Conservation (phyloP, 2,113 vertebrate genomes). For the Siphamia tubifer region DNA sequence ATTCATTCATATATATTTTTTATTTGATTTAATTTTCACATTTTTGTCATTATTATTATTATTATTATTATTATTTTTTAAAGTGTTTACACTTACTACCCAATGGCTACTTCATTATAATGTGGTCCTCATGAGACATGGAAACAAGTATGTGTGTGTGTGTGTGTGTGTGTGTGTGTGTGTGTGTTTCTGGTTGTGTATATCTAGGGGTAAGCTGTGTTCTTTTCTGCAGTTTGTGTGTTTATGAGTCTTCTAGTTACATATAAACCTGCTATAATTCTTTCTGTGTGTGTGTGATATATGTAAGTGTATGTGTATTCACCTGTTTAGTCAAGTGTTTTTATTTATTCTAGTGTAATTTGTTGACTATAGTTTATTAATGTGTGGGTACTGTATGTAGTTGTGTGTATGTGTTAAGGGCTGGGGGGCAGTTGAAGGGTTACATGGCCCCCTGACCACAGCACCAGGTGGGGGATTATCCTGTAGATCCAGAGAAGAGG, state of each 20-base stretch:
- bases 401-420: constrained; percentile 12
- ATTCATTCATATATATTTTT: no score
- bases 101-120: no score
- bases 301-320: background rate
- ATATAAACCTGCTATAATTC: background rate
- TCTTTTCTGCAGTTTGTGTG: no score
- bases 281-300: background rate
- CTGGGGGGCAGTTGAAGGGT: background rate
- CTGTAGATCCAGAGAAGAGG: constrained; percentile 54
- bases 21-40: no score
- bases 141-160: background rate
- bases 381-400: background rate
- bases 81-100: no score
- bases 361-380: background rate
- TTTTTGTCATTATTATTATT: no score
- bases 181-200: background rate
- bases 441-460: constrained; percentile 48
- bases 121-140: no score
- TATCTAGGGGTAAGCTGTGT: no score
- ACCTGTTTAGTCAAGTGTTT: background rate
- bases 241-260: background rate
- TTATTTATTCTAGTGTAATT: background rate
- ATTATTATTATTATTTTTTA: no score
- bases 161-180: background rate
- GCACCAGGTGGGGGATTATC: constrained; percentile 76